Base-by-base conservation (phyloP, 2,797 vertebrate genomes). In the Caiman crocodilus region DNA sequence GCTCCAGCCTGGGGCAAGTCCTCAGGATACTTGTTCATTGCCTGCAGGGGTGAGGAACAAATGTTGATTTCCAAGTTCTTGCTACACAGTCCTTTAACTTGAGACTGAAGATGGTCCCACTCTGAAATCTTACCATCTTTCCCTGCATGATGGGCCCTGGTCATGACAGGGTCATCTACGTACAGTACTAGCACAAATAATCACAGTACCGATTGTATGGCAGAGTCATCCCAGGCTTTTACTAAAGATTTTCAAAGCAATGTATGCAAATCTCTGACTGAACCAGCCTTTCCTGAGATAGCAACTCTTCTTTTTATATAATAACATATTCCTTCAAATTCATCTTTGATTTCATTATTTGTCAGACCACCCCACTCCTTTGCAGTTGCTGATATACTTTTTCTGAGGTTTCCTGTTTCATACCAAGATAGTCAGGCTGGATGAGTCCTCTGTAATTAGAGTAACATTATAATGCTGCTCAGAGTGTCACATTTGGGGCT, bases 401-500 rank as follows among this genome's bases (percentile, higher is more conserved):
- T 65, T 65, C 64, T 65, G 75, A 13, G 32, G 58, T 25, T 20
- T 57, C 13, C n/a, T 60, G 76, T 3, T 26, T 55, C 42, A 21
- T 21, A n/a, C 42, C 13, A 17, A 55, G 77, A 4, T 18, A 17
- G 17, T 4, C 11, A 30, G 17, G 23, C 55, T 30, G 74, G 74
- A 14, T 59, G 65, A 69, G 7, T 71, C 65, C 80, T 50, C 23
- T 7, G 25, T 35, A 82, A 42, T 71, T 59, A 17, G 1, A 5
- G 17, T 28, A 11, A 57, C 14, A 50, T 73, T 50, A 25, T 1
- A 5, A 30, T n/a, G 14, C 4, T 73, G 35, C 35, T 20, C 1
- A 4, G 4, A 26, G 25, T 60, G 60, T 14, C 6, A 2, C n/a
- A 28, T 23, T 9, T 0, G 0, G 10, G 23, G 18, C 67, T 15